Conservation (phyloP, 2,797 vertebrate species). For the Arrhamphus sclerolepis region DNA sequence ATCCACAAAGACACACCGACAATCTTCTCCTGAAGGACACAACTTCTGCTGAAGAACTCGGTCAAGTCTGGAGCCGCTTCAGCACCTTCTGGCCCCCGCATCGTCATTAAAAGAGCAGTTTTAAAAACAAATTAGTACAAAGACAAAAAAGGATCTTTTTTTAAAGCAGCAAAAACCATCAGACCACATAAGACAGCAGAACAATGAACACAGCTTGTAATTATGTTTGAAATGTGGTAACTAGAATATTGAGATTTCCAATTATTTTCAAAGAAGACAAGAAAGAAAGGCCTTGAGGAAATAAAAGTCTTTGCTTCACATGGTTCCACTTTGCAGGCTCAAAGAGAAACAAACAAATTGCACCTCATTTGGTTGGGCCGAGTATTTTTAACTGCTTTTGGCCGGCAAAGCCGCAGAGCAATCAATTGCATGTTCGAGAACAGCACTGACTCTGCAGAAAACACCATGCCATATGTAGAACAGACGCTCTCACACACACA, state of each 20-base stretch:
- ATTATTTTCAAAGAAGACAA: conserved; percentile 73
- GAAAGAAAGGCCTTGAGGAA: conserved; percentile 65
- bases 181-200: conserved; percentile 77
- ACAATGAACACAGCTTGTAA: conserved; percentile 77
- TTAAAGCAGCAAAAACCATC: conserved; percentile 50
- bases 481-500: background rate
- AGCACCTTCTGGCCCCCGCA: conserved; percentile 36
- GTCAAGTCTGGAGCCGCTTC: conserved; percentile 15
- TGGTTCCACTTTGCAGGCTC: conserved; percentile 83
- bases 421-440: conserved; percentile 75
- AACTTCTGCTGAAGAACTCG: conserved; percentile 7
- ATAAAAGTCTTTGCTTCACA: conserved; percentile 77
- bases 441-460: conserved; percentile 71
- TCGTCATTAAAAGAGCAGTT: conserved; percentile 59
- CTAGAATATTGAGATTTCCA: conserved; percentile 77
- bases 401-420: conserved; percentile 69
- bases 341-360: conserved; percentile 86
- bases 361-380: conserved; percentile 79
- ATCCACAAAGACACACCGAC: too few species aligned
- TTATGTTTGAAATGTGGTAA: conserved; percentile 80
- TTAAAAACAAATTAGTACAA: conserved; percentile 58
- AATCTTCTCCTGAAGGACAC: background rate
- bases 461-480: conserved; percentile 15
- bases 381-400: conserved; percentile 81
- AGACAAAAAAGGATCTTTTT: conserved; percentile 52